These are phyloP conservation scores for Oscheius sp. DNA, from an alignment of 1,140 invertebrate genomes.

Conservation along the genomic window DNA sequence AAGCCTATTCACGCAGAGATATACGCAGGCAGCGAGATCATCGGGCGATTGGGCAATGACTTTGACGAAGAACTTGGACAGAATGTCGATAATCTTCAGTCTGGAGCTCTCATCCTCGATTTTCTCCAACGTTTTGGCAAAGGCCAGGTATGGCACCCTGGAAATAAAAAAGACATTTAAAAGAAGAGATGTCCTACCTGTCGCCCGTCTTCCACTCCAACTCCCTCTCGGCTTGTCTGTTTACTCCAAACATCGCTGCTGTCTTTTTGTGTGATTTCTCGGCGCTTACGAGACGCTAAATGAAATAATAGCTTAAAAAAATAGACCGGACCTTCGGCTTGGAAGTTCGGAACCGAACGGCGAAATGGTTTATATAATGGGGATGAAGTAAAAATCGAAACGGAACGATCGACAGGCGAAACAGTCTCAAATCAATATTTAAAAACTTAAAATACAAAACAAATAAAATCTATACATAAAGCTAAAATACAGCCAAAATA, in stretches of 20 bases:
- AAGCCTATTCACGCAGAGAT: constrained; percentile 89
- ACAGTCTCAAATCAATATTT: too few relatives aligned
- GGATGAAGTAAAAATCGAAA: too few relatives aligned
- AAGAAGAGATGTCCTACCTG: constrained; percentile 34
- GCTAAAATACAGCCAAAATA: too few relatives aligned
- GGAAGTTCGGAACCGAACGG: too few relatives aligned
- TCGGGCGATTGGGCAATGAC: constrained; percentile 72
- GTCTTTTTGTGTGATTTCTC: too few relatives aligned
- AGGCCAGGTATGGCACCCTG: constrained; percentile 26
- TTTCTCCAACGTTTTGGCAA: constrained; percentile 26
- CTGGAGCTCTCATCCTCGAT: constrained; percentile 65
- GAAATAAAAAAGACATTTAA: background rate
- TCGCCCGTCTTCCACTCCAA: constrained; percentile 44
- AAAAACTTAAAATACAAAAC: too few relatives aligned
- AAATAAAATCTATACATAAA: too few relatives aligned
- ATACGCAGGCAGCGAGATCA: constrained; percentile 84
- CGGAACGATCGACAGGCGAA: too few relatives aligned
- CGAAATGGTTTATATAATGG: too few relatives aligned
- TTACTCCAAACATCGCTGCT: constrained; percentile 1
- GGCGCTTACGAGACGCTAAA: too few relatives aligned
- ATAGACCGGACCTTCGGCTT: too few relatives aligned
- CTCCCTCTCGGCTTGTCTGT: background rate
- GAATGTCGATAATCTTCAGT: constrained; percentile 88
- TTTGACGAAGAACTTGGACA: constrained; percentile 79
- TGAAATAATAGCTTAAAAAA: too few relatives aligned